Conservation (phyloP, 2,797 vertebrate species). For the Melanotaenia parkinsoni region DNA sequence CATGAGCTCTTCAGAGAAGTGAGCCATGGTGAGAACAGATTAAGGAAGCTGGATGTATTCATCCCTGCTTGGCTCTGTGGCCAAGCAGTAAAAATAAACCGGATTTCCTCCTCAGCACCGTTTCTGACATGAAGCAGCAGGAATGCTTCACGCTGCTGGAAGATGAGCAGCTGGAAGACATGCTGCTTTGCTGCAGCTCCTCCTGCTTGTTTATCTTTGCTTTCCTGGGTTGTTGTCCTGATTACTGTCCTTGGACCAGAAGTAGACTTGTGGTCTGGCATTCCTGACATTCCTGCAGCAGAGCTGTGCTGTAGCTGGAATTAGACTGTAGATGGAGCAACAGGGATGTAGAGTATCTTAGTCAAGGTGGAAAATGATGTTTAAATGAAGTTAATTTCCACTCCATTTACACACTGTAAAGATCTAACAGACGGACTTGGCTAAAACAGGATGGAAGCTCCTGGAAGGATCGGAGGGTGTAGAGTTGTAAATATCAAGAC, state of each 20-base stretch:
- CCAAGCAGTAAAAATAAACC: conserved; percentile 62
- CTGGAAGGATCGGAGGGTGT: no score
- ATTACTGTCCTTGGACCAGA: conserved; percentile 3
- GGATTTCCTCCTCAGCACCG: conserved; percentile 32
- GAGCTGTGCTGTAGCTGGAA: conserved; percentile 7
- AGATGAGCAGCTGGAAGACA: no score
- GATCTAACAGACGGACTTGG: no score
- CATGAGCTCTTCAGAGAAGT: conserved; percentile 14
- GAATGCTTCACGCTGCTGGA: not conserved
- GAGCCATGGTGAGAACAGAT: conserved; percentile 40
- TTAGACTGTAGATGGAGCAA: conserved; percentile 57
- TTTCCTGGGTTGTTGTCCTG: conserved; percentile 10
- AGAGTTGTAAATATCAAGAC: no score
- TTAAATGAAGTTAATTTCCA: no score
- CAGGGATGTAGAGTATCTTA: not conserved
- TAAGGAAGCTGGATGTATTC: conserved; percentile 53
- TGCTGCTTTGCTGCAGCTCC: no score
- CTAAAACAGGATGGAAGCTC: no score
- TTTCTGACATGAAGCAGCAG: conserved; percentile 13
- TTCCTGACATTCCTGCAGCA: conserved; percentile 56
- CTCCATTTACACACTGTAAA: no score
- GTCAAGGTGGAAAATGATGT: no score
- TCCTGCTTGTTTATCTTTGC: conserved; percentile 9
- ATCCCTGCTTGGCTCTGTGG: conserved; percentile 27
- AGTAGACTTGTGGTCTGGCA: conserved; percentile 16